Evolutionary conservation across 2,888 invertebrate genomes (phyloP).

Genomic region (Acanthosepion pharaonis): DNA sequence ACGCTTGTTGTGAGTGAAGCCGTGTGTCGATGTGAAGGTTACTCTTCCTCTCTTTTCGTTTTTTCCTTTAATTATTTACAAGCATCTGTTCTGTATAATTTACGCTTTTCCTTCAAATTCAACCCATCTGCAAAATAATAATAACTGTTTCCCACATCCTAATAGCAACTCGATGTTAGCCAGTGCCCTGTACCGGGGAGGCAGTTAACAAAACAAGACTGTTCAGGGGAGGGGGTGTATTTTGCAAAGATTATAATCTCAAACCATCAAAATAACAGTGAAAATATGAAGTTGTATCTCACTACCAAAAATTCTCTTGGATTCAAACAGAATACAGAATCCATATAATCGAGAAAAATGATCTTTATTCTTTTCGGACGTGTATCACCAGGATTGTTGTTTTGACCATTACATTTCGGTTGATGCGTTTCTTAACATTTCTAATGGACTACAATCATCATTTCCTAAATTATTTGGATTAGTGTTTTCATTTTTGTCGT

Average conservation of each 20-base stretch:
- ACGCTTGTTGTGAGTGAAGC: no score
- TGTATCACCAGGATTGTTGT: background rate
- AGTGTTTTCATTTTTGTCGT: no score
- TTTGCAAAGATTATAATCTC: background rate
- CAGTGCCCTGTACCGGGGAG: background rate
- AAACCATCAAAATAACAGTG: background rate
- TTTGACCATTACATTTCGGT: background rate
- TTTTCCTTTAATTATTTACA: background rate
- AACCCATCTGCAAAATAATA: background rate
- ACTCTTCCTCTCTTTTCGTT: background rate
- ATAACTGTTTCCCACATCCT: background rate
- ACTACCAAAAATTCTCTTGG: background rate
- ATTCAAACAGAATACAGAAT: background rate
- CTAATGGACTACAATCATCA: background rate
- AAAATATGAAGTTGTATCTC: background rate
- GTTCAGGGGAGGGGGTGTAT: background rate
- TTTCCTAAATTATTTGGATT: background rate
- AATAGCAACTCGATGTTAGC: background rate
- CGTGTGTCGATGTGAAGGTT: no score
- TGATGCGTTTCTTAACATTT: background rate
- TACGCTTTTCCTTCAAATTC: slow-evolving; percentile 23
- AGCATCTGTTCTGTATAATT: slow-evolving; percentile 11
- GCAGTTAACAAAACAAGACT: slow-evolving; percentile 3
- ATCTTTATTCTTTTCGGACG: background rate
- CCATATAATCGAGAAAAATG: background rate